phyloP scores from a whole-genome alignment of 2,797 vertebrate genomes.

The Distichodus sexfasciatus region DNA sequence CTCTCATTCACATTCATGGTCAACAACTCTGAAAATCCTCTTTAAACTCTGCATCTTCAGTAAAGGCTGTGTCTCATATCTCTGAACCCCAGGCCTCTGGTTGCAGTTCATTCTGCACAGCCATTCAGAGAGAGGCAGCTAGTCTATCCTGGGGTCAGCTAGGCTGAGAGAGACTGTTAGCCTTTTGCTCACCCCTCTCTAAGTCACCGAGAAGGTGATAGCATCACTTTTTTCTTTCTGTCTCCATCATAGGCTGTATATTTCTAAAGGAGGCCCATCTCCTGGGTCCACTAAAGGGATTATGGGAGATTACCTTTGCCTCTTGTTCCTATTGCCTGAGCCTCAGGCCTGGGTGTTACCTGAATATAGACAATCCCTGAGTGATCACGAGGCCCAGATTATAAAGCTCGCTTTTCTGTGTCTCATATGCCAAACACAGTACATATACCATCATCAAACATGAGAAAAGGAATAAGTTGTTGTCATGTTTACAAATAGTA shows the following conservation, averaged over 20 bases:
- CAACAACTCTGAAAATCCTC: neutral
- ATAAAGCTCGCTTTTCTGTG: neutral
- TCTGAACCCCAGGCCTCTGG: neutral
- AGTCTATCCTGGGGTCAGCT: conserved; percentile 63
- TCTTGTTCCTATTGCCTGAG: conserved; percentile 59
- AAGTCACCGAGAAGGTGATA: conserved; percentile 67
- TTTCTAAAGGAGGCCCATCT: conserved; percentile 74
- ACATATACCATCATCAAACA: neutral
- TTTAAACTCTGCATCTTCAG: neutral
- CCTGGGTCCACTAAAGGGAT: conserved; percentile 71
- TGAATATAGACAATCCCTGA: neutral
- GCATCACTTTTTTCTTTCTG: conserved; percentile 64
- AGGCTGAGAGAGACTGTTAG: conserved; percentile 69
- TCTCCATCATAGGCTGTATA: conserved; percentile 69
- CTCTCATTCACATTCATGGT: neutral
- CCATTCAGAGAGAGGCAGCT: conserved; percentile 67
- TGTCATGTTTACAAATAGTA: neutral
- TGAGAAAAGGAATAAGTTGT: neutral
- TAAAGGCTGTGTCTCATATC: neutral
- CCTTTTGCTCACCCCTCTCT: conserved; percentile 66
- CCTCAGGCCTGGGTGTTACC: conserved; percentile 47
- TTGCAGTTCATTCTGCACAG: conserved; percentile 24
- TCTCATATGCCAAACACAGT: neutral
- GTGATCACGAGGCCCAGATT: conserved; percentile 1
- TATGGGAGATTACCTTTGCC: conserved; percentile 70